Base-by-base conservation (phyloP, 2,113 vertebrate species). In the Ophthalmolycus amberensis region DNA sequence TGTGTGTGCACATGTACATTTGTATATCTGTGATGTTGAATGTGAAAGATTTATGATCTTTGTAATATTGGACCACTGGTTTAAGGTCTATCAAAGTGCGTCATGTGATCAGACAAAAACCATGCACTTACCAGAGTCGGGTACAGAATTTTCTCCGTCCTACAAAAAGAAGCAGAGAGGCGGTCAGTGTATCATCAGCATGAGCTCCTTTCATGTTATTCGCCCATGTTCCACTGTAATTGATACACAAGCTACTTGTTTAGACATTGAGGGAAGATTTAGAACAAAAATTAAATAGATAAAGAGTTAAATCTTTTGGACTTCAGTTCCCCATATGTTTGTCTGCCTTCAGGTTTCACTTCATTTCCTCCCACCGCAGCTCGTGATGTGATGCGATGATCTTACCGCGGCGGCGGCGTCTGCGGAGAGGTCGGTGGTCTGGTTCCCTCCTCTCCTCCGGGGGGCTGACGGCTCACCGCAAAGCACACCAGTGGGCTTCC, bases 381-480 rank as follows among this genome's bases (percentile, higher is more conserved):
- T 69, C 22, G 37, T 80, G 73, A 79, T 50, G 10, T 7, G 10
- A 69, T 2, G 6, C n/a, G 10, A 25, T 32, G 22, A 52, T 71
- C 88, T 88, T 88, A 95, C 94, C 76, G 74, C 89, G 50, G 80
- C 54, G 5, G 75, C 22, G 40, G 22, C 52, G 9, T 91, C 92
- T 71, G 90, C 87, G 14, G 87, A 74, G 74, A 80, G 46, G 87
- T 77, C 88, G 81, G 9, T 65, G 75, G 70, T 37, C 34, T 90
- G 87, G 80, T 91, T 87, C 27, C 79, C 90, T 71, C 93, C 93
- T 94, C 95, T 93, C 85, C 95, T 94, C 69, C 94, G 91, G 0
- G 95, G 95, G 15, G 95, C 95, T 0, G 95, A 96, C 0, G 95
- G 67, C 59, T 95, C 95, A 18, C 95, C 95, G 81, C 94, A 95